Evolutionary conservation across 2,797 vertebrate species (phyloP).

Genomic region (Kryptopterus vitreolus): DNA sequence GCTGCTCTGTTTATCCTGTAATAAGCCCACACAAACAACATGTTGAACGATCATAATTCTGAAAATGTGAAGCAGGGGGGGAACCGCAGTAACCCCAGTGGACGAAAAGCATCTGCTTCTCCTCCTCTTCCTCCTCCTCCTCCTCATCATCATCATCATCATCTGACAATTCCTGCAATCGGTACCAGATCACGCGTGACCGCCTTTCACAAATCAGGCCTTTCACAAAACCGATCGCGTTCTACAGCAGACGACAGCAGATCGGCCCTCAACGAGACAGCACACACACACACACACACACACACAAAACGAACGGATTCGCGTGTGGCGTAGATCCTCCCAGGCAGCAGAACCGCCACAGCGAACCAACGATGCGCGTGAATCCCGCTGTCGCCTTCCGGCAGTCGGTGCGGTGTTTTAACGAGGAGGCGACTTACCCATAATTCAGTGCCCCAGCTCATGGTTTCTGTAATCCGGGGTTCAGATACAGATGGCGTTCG

Average conservation of each 20-base stretch:
- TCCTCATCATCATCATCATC: slow-evolving; percentile 24
- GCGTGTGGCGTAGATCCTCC: not conserved
- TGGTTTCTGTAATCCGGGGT: slow-evolving; percentile 81
- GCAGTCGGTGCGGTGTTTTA: not conserved
- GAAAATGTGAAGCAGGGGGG: not conserved
- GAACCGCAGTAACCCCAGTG: slow-evolving; percentile 15
- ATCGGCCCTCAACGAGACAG: not conserved
- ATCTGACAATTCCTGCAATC: slow-evolving; percentile 6
- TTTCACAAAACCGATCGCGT: not conserved
- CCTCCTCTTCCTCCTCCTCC: not conserved
- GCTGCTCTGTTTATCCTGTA: not conserved
- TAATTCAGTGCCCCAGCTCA: slow-evolving; percentile 84
- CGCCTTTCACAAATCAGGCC: slow-evolving; percentile 14
- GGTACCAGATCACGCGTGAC: slow-evolving; percentile 23
- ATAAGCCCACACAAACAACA: not conserved
- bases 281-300: not conserved
- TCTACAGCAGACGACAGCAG: not conserved
- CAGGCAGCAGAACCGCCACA: not conserved
- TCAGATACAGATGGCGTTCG: slow-evolving; percentile 51
- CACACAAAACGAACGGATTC: not conserved
- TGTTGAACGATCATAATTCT: not conserved
- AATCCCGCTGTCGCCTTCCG: not conserved
- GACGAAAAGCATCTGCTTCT: not conserved
- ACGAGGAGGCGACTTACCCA: slow-evolving; percentile 71
- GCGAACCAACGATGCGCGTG: slow-evolving; percentile 1